Evolutionary conservation across 2,797 vertebrate species (phyloP).

Genomic region (Xenops minutus): DNA sequence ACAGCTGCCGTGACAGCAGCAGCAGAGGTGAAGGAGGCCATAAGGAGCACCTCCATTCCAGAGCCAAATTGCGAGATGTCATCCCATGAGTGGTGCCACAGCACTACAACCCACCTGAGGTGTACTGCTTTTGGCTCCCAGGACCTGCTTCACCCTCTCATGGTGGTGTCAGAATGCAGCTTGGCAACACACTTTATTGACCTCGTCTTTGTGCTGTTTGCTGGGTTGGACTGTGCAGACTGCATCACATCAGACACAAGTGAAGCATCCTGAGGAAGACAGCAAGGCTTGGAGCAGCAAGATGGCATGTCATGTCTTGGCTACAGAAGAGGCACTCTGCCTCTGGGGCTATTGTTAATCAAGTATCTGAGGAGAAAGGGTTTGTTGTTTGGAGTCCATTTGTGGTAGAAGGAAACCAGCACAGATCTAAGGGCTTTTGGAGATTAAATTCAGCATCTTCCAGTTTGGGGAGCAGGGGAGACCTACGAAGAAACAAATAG

Average conservation of each 20-base stretch:
- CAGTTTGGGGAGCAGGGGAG: background rate
- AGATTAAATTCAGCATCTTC: background rate
- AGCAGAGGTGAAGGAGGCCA: background rate
- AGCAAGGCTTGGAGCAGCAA: background rate
- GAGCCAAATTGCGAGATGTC: background rate
- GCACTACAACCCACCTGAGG: background rate
- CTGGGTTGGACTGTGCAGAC: background rate
- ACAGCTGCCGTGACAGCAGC: background rate
- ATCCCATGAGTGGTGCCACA: background rate
- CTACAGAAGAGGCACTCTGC: background rate
- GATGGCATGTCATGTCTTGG: background rate
- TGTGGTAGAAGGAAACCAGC: background rate
- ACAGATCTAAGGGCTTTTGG: background rate
- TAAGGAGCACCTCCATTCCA: background rate
- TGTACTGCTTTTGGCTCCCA: background rate
- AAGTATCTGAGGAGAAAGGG: background rate
- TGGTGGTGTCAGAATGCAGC: background rate
- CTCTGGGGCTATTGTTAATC: background rate
- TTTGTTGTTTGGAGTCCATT: background rate
- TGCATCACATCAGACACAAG: background rate
- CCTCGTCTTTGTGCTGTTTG: background rate
- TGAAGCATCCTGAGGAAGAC: background rate
- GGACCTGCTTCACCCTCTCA: background rate
- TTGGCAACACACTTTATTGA: background rate
- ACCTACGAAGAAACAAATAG: background rate